Percentiles rank a stretch among this genome's conserved stretches.
These are phyloP conservation scores for Marisa cornuarietis DNA, from an alignment of 1,140 invertebrate species.

Conservation along the genomic window DNA sequence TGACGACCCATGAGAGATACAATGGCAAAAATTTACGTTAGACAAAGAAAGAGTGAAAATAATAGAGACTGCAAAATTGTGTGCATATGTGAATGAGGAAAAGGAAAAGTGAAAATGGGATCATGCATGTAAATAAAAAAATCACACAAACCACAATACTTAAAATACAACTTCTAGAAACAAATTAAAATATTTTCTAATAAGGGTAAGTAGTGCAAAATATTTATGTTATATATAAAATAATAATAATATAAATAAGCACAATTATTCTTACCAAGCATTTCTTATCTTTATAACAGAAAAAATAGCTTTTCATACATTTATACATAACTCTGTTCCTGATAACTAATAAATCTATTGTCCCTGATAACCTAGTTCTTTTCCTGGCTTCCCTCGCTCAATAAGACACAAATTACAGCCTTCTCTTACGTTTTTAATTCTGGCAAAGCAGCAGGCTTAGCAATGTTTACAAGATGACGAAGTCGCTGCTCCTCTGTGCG, in stretches of 20 bases:
- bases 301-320: background rate
- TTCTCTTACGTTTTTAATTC: slow-evolving; percentile 38
- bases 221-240: too few species aligned
- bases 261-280: too few species aligned
- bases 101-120: too few species aligned
- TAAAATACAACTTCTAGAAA: too few species aligned
- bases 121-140: too few species aligned
- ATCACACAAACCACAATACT: too few species aligned
- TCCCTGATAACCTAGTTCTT: background rate
- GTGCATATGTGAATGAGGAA: too few species aligned
- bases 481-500: slow-evolving; percentile 76
- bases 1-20: background rate
- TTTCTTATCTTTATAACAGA: background rate
- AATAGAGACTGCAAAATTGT: too few species aligned
- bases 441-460: slow-evolving; percentile 72
- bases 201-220: too few species aligned
- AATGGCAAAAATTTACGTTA: background rate
- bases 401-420: background rate
- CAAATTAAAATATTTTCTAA: too few species aligned
- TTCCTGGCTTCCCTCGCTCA: background rate
- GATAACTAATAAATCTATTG: background rate
- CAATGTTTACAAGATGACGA: slow-evolving; percentile 79
- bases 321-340: background rate
- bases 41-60: too few species aligned
- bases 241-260: too few species aligned